phyloP scores from a whole-genome alignment of 1,140 invertebrate species.

The Drosophila arizonae region DNA sequence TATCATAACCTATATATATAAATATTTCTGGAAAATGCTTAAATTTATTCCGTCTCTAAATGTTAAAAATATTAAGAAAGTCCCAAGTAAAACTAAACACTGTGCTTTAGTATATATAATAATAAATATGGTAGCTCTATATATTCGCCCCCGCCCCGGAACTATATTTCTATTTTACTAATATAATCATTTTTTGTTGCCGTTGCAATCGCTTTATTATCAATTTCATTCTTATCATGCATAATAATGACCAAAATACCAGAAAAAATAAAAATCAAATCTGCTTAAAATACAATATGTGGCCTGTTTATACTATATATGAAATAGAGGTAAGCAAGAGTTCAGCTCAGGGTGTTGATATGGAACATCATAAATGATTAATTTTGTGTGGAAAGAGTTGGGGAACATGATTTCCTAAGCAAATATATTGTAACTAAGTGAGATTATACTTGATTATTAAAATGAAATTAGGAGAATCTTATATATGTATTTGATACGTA shows the following conservation, averaged over 20 bases:
- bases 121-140: no score
- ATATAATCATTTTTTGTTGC: conserved; percentile 32
- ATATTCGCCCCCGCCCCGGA: no score
- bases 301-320: neutral
- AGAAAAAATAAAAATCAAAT: conserved; percentile 14
- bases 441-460: neutral
- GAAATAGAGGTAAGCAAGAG: conserved; percentile 2
- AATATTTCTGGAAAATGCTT: no score
- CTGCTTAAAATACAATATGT: conserved; percentile 6
- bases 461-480: no score
- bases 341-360: neutral
- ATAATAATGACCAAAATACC: conserved; percentile 17
- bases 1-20: no score
- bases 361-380: neutral
- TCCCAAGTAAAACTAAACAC: no score
- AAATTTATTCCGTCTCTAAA: no score
- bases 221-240: conserved; percentile 39
- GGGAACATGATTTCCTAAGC: neutral
- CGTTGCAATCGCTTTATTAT: conserved; percentile 40
- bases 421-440: neutral
- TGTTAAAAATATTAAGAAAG: no score
- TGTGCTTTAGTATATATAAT: no score
- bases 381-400: neutral
- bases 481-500: no score
- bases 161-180: conserved; percentile 12